Evolutionary conservation across 2,888 invertebrate genomes (phyloP), one percentile per base, ranked within the genome.

Genomic region (Cecidostiba fungosa): DNA sequence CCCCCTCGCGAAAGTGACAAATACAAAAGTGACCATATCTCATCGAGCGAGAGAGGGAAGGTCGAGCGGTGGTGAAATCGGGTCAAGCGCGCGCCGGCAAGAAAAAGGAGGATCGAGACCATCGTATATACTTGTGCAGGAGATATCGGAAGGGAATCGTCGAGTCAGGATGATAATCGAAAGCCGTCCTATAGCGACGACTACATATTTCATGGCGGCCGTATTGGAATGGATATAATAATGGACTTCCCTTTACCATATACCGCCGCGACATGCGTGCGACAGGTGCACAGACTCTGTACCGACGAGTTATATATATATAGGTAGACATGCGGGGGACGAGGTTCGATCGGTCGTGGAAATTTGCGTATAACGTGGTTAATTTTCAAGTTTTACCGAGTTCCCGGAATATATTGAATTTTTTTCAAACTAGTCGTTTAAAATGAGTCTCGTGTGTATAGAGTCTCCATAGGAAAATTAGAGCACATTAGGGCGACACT

Each of bases 1-100:
- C 10, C 10, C 62, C 47, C 62, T 47, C 16, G 59, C 77, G 47
- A 77, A 82, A 78, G 77, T 84, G 84, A 81, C 81, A 77, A 81
- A 81, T 81, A 81, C 77, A 86, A 86, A 84, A 86, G 84, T 84
- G 84, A 81, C 86, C 86, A 77, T 84, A 84, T 84, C 84, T 84
- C 77, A 86, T 86, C 72, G 86, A 83, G 79, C 14, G 12, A 66
- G 1, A 26, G 66, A 66, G 66, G 16, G 66, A 29, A 16, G 80
- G 79, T 84, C 72, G 80, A 76, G 72, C 62, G 23, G 14, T 14
- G 59, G 19, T 16, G 59, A 84, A 86, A 86, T 81, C 80, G 81
- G 86, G 86, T 86, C 86, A 86, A 84, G 84, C 78, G n/a, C 29
- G 77, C 70, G 16, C 39, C 54, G 23, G 54, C n/a, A 23, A 79